A percentile compares a stretch with the other conserved stretches of the same genome.
Evolutionary conservation across 2,888 invertebrate species (phyloP).

Genomic region (Acanthococcus lagerstroemiae): DNA sequence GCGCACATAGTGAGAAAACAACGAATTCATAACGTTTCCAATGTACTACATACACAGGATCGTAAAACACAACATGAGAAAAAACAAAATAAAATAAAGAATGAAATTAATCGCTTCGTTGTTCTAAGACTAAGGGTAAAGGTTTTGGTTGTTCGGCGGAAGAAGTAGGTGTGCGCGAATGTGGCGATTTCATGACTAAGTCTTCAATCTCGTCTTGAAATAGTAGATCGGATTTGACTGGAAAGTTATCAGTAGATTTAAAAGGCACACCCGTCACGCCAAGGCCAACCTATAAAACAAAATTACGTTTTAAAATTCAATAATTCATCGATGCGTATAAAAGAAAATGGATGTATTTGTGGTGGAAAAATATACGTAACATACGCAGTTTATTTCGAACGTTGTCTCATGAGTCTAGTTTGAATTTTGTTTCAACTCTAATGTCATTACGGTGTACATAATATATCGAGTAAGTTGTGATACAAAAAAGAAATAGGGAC

Average conservation of each 20-base stretch:
- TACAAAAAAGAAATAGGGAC: too few relatives aligned
- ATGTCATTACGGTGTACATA: too few relatives aligned
- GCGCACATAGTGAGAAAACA: background rate
- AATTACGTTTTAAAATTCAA: too few relatives aligned
- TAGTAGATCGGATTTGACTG: constrained; percentile 50
- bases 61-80: background rate
- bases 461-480: too few relatives aligned
- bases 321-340: too few relatives aligned
- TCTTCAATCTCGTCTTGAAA: constrained; percentile 56
- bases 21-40: background rate
- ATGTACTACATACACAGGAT: too few relatives aligned
- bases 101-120: constrained; percentile 36
- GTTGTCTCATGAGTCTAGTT: too few relatives aligned
- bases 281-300: constrained; percentile 45
- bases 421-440: too few relatives aligned
- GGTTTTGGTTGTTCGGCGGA: constrained; percentile 35
- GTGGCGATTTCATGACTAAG: constrained; percentile 49
- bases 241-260: constrained; percentile 56
- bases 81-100: background rate
- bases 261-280: constrained; percentile 55
- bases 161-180: constrained; percentile 31
- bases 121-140: constrained; percentile 36
- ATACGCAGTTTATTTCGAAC: too few relatives aligned
- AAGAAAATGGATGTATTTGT: too few relatives aligned
- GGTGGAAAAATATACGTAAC: too few relatives aligned